phyloP scores from a whole-genome alignment of 2,888 invertebrate genomes.

The Iselma pallidipennis region DNA sequence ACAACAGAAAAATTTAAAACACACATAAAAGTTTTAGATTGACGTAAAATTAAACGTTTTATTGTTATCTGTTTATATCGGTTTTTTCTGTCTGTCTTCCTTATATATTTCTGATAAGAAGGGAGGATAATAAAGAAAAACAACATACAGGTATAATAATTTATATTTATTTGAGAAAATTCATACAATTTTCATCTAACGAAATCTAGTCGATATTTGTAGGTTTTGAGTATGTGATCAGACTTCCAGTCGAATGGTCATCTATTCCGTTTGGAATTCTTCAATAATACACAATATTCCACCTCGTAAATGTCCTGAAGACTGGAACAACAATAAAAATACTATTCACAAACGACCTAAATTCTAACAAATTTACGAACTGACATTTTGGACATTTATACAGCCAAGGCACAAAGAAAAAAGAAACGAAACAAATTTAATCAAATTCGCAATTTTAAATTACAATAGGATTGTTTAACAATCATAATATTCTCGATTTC shows the following conservation, averaged over 20 bases:
- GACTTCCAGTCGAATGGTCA: too few species aligned
- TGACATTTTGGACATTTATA: too few species aligned
- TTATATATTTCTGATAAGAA: neutral
- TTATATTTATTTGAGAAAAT: too few species aligned
- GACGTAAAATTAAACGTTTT: neutral
- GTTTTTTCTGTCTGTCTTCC: neutral
- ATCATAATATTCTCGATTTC: too few species aligned
- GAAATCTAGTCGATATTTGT: too few species aligned
- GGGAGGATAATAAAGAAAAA: too few species aligned
- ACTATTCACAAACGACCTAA: neutral
- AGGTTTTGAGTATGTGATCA: neutral
- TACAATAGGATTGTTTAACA: too few species aligned
- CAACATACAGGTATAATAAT: too few species aligned
- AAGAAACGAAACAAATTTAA: neutral
- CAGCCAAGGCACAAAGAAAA: too few species aligned
- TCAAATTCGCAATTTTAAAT: too few species aligned
- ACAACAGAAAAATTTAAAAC: neutral
- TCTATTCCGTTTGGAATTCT: conserved; percentile 3
- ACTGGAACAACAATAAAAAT: neutral
- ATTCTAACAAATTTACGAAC: neutral
- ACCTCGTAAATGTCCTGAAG: conserved; percentile 15
- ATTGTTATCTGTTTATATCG: neutral
- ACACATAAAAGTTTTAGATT: conserved; percentile 1
- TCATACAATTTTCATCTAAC: too few species aligned
- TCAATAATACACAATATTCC: conserved; percentile 23